These are phyloP conservation scores for Ophioninae sp. DNA, from an alignment of 2,888 invertebrate genomes.

Conservation along the genomic window DNA sequence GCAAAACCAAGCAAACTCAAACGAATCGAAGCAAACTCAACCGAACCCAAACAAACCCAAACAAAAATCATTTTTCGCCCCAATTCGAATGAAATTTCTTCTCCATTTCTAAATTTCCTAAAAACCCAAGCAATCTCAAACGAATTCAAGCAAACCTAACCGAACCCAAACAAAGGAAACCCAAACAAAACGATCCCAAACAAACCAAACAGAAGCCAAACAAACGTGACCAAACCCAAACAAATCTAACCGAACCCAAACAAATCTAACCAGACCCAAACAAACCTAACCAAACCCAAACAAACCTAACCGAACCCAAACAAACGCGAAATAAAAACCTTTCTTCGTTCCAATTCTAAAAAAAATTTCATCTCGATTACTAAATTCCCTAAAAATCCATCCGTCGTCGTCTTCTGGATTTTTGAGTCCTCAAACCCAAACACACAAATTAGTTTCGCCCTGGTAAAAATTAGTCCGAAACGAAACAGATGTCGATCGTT, in stretches of 20 bases:
- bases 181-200: not conserved
- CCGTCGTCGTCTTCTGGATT: not conserved
- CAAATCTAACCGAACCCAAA: no score
- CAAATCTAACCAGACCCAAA: no score
- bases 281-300: no score
- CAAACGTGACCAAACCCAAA: no score
- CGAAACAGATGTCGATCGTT: constrained; percentile 53
- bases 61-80: not conserved
- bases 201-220: constrained; percentile 18
- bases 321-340: not conserved
- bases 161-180: constrained; percentile 1
- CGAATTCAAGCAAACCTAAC: not conserved
- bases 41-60: not conserved
- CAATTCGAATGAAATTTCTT: not conserved
- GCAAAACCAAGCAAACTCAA: no score
- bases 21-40: no score
- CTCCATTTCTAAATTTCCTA: not conserved
- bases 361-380: not conserved
- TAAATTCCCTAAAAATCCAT: not conserved
- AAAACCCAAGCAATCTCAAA: no score
- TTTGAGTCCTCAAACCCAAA: not conserved
- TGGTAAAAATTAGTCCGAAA: constrained; percentile 10
- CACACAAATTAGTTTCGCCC: constrained; percentile 10
- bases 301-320: no score
- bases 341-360: not conserved